Conservation (phyloP, 2,797 vertebrate genomes). For the Ispidina picta region DNA sequence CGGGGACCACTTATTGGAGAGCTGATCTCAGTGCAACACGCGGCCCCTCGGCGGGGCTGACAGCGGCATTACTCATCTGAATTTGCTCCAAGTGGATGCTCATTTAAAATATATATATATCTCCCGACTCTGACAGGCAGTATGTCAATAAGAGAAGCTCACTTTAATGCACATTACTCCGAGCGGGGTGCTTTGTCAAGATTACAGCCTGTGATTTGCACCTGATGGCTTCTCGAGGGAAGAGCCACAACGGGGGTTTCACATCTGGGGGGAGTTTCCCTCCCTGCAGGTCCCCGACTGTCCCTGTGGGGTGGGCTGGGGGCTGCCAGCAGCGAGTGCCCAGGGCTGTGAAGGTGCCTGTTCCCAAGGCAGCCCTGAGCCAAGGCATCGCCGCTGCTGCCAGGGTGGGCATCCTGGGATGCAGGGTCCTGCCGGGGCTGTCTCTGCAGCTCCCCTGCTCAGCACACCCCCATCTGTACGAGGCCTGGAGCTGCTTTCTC, state of each 20-base stretch:
- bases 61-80: not conserved
- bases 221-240: not conserved
- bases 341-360: rapidly evolving
- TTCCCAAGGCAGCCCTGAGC: not conserved
- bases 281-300: not conserved
- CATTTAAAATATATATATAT: not conserved
- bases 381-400: not conserved
- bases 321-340: not conserved
- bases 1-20: not conserved
- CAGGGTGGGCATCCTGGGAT: not conserved
- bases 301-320: rapidly evolving
- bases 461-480: not conserved
- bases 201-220: not conserved
- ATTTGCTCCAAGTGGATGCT: not conserved
- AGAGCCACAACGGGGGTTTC: too few relatives aligned
- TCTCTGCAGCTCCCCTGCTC: not conserved
- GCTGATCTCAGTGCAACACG: not conserved
- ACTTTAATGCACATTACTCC: not conserved
- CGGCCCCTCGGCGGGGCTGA: not conserved
- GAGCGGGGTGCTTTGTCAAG: not conserved
- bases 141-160: not conserved
- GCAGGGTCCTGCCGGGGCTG: not conserved
- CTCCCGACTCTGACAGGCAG: not conserved
- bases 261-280: rapidly evolving
- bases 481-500: rapidly evolving